phyloP scores from a whole-genome alignment of 1,140 invertebrate genomes.

The Oryctes rhinoceros region DNA sequence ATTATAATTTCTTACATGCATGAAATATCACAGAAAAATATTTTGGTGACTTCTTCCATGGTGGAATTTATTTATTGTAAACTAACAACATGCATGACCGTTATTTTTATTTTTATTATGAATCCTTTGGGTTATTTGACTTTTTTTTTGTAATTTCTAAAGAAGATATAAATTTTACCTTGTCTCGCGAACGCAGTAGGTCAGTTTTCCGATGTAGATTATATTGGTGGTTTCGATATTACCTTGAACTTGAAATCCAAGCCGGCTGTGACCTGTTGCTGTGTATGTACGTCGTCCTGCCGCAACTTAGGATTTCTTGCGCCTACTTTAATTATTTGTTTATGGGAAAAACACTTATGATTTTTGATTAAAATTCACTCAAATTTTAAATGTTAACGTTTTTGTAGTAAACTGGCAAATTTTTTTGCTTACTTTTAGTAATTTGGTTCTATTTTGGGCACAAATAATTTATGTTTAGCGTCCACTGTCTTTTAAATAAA shows the following conservation, averaged over 20 bases:
- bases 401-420: too few relatives aligned
- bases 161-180: not conserved
- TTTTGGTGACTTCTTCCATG: not conserved
- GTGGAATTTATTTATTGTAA: not conserved
- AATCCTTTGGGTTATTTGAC: too few relatives aligned
- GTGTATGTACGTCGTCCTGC: not conserved
- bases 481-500: too few relatives aligned
- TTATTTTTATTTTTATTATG: not conserved
- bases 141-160: not conserved
- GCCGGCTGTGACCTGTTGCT: slow-evolving; percentile 49
- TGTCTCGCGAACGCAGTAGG: not conserved
- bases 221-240: slow-evolving; percentile 43
- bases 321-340: not conserved
- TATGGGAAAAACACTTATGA: too few relatives aligned
- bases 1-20: not conserved
- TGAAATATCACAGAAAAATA: not conserved
- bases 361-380: too few relatives aligned
- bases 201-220: not conserved
- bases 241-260: slow-evolving; percentile 54
- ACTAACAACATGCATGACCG: slow-evolving; percentile 3
- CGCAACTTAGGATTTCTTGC: not conserved
- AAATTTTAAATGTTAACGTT: too few relatives aligned
- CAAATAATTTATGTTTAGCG: too few relatives aligned
- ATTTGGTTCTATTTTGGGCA: too few relatives aligned
- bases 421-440: too few relatives aligned